Percentiles rank a stretch among this genome's conserved stretches.
phyloP scores from a whole-genome alignment of 1,140 invertebrate genomes.

The Drosophila bocqueti region DNA sequence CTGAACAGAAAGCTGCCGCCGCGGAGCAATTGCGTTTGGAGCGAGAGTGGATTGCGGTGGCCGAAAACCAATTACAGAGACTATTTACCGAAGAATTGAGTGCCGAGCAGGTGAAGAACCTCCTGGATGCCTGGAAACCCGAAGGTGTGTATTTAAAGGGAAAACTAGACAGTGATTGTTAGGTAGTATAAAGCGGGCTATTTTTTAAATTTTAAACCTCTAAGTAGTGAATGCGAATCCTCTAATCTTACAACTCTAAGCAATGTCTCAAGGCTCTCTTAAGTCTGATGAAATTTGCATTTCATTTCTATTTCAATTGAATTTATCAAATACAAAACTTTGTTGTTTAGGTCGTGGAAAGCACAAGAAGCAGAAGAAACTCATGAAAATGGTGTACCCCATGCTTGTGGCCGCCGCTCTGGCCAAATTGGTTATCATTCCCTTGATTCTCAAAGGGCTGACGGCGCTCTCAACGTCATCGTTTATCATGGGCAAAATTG shows the following conservation, averaged over 20 bases:
- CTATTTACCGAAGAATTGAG: conserved; percentile 48
- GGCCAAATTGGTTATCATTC: conserved; percentile 88
- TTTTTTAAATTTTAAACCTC: background rate
- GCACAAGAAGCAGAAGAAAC: conserved; percentile 66
- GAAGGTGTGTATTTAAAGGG: conserved; percentile 49
- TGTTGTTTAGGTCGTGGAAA: conserved; percentile 65
- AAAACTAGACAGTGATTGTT: background rate
- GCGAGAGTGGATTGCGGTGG: conserved; percentile 44
- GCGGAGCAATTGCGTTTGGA: conserved; percentile 36
- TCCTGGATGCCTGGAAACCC: conserved; percentile 51
- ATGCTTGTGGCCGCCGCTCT: conserved; percentile 87
- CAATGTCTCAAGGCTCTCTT: background rate
- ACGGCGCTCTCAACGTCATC: conserved; percentile 88
- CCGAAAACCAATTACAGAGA: conserved; percentile 53
- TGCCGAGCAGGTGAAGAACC: conserved; percentile 23
- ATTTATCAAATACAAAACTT: background rate
- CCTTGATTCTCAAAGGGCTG: conserved; percentile 88
- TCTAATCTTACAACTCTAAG: background rate
- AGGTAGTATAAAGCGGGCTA: background rate
- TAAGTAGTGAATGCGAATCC: background rate
- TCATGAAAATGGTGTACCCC: conserved; percentile 84
- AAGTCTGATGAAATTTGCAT: background rate
- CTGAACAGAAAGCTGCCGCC: conserved; percentile 40
- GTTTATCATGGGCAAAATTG: conserved; percentile 87
- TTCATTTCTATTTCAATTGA: background rate